These are phyloP conservation scores for Perizoma affinitatum DNA, from an alignment of 2,888 invertebrate genomes.

Conservation along the genomic window DNA sequence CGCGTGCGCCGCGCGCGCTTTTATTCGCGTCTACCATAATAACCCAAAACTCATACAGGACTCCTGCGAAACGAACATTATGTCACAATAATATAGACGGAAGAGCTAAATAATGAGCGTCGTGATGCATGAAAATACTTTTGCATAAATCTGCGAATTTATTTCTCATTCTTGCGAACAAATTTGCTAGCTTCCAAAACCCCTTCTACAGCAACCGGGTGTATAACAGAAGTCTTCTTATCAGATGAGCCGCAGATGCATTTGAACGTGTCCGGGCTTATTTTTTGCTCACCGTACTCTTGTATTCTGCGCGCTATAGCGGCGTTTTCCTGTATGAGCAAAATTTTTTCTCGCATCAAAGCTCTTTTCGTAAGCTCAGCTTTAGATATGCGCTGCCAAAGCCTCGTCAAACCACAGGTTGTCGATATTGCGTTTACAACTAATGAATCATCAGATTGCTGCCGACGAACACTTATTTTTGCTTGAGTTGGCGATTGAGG, in stretches of 20 bases:
- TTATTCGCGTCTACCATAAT: constrained; percentile 46
- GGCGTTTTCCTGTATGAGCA: constrained; percentile 66
- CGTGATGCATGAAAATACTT: constrained; percentile 42
- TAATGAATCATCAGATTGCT: constrained; percentile 61
- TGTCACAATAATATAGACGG: constrained; percentile 41
- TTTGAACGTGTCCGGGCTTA: constrained; percentile 46
- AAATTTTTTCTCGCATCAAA: constrained; percentile 63
- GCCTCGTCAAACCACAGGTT: constrained; percentile 64
- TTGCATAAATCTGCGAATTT: constrained; percentile 24
- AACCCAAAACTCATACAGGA: constrained; percentile 39
- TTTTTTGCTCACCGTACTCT: constrained; percentile 47
- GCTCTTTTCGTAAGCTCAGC: constrained; percentile 70
- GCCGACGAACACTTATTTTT: constrained; percentile 51
- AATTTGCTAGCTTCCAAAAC: constrained; percentile 58
- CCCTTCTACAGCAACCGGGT: constrained; percentile 63
- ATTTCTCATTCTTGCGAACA: constrained; percentile 30
- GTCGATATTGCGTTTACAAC: constrained; percentile 61
- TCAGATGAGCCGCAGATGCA: constrained; percentile 52
- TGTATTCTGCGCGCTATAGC: constrained; percentile 52
- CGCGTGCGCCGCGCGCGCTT: constrained; percentile 45
- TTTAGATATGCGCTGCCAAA: constrained; percentile 74
- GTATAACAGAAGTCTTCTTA: constrained; percentile 36
- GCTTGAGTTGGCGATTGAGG: constrained; percentile 57
- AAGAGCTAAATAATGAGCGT: constrained; percentile 40
- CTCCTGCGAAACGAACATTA: constrained; percentile 40